These are phyloP conservation scores for Phalacrocorax brasilianus DNA, from an alignment of 2,113 vertebrate genomes.

Conservation along the genomic window DNA sequence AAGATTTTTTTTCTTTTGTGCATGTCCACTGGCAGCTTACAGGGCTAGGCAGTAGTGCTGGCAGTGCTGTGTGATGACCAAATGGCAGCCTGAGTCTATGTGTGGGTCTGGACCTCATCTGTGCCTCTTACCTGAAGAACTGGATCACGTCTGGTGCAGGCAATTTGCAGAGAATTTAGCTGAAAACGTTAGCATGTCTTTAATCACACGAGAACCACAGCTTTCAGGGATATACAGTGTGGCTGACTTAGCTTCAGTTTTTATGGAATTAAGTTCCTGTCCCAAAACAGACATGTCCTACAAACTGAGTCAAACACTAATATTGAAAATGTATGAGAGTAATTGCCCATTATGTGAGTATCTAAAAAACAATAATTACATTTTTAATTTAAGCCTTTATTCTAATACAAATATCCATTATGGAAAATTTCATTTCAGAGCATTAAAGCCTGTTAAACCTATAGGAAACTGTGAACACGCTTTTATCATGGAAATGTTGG, in stretches of 20 bases:
- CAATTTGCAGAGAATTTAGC: background rate
- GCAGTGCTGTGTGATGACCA: background rate
- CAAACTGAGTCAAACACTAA: background rate
- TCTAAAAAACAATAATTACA: slow-evolving; percentile 18
- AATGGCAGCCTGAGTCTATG: background rate
- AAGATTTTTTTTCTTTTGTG: background rate
- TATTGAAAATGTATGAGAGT: background rate
- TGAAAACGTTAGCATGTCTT: background rate
- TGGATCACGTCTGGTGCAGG: background rate
- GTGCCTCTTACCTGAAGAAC: background rate
- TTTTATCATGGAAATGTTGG: background rate
- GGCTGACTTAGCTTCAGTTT: background rate
- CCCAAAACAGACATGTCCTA: background rate
- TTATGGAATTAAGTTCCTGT: background rate
- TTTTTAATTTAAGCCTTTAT: background rate
- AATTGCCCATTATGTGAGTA: background rate
- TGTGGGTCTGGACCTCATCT: background rate
- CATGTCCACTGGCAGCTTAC: background rate
- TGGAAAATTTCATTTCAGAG: background rate
- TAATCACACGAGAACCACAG: background rate
- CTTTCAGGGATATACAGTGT: background rate
- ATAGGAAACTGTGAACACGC: background rate
- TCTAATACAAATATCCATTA: background rate
- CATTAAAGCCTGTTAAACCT: background rate
- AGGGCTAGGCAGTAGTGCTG: background rate